Evolutionary conservation across 2,888 invertebrate species (phyloP), one percentile per base, ranked within the genome.

Genomic region (Sesia bembeciformis): DNA sequence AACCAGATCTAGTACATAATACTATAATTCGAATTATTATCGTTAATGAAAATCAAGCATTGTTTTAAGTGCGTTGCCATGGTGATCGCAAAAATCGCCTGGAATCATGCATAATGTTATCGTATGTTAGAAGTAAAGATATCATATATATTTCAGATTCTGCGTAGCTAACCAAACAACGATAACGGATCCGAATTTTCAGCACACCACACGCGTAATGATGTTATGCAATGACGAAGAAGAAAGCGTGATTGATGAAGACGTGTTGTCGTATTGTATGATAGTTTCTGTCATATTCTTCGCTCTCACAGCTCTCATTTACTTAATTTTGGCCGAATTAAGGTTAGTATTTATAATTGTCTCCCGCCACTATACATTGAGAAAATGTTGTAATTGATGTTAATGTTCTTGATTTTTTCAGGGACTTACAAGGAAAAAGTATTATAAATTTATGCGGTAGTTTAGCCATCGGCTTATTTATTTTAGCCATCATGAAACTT

Each of bases 381-480:
- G 23, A 23, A 1, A 23, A 23, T 23, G 2, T 2, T 23, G 23
- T 23, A 23, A 23, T 23, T 23, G 23, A 23, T 23, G 7, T 6
- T 0, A 46, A 8, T 23, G 23, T 23, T 23, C 23, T 46, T 8
- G 4, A 8, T 8, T 60, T 79, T n/a, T 77, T 39, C 74, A 88
- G 88, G 57, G 88, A 88, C 61, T 68, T 87, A 7, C 81, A 79
- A 59, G 88, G 88, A 7, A 85, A 82, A 57, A 85, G 84, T 56
- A 71, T 87, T 5, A 76, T 84, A 38, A 80, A 78, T 58, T 79
- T 86, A 52, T 83, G 86, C 56, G 54, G 57, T 0, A 80, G 79
- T 56, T 67, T 84, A 38, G 78, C 74, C 0, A 60, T 80, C 5
- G 84, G 78, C 2, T 65, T 82, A 38, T 61, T 63, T n/a, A 64